phyloP scores from a whole-genome alignment of 2,888 invertebrate genomes.

The Pandemis heparana region DNA sequence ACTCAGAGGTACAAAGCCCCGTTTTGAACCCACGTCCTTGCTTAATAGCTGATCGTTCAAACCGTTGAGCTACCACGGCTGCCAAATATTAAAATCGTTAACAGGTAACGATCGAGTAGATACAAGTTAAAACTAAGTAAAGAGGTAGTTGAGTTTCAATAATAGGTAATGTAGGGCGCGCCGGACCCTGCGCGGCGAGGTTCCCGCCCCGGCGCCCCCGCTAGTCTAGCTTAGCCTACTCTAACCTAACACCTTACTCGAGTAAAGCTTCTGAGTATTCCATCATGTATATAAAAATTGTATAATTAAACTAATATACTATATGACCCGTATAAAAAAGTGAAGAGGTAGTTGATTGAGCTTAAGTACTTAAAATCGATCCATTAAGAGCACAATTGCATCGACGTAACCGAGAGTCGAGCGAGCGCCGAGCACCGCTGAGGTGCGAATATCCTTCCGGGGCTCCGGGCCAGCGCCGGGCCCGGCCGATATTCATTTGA shows the following conservation, averaged over 20 bases:
- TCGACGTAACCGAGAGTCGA: slow-evolving; percentile 59
- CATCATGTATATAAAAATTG: slow-evolving; percentile 83
- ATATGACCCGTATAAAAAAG: slow-evolving; percentile 85
- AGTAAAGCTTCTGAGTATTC: slow-evolving; percentile 86
- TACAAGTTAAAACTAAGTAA: slow-evolving; percentile 79
- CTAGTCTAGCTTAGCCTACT: slow-evolving; percentile 60
- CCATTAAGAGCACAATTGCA: slow-evolving; percentile 71
- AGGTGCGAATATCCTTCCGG: slow-evolving; percentile 41
- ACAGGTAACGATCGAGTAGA: slow-evolving; percentile 72
- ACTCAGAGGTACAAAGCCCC: slow-evolving; percentile 1
- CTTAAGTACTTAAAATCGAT: slow-evolving; percentile 84
- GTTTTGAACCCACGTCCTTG: background rate
- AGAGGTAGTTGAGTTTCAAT: slow-evolving; percentile 84
- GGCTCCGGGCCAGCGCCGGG: slow-evolving; percentile 23
- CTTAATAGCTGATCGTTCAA: background rate
- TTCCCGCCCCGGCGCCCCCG: slow-evolving; percentile 73
- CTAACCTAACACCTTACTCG: slow-evolving; percentile 81
- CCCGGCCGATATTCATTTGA: slow-evolving; percentile 50
- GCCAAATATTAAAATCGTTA: slow-evolving; percentile 68
- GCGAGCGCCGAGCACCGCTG: slow-evolving; percentile 51
- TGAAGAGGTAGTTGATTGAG: slow-evolving; percentile 85
- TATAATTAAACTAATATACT: slow-evolving; percentile 84
- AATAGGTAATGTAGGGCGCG: slow-evolving; percentile 71
- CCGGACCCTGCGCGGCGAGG: slow-evolving; percentile 80
- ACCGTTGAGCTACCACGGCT: slow-evolving; percentile 2